These are phyloP conservation scores for Pogonomyrmex barbatus DNA, from an alignment of 1,140 invertebrate species.

Conservation along the genomic window DNA sequence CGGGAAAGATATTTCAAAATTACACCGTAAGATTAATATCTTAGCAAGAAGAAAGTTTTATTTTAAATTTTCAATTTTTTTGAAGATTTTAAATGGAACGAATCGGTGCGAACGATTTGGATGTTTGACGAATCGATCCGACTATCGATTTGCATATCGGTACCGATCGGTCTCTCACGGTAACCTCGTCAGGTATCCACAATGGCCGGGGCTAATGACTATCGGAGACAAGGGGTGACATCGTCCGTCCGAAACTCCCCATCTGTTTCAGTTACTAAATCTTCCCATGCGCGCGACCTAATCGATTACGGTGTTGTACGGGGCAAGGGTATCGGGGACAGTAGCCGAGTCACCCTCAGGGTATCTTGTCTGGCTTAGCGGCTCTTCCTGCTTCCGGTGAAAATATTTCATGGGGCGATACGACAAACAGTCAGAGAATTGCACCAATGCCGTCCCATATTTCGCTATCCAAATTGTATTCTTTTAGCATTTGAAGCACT, in stretches of 20 bases:
- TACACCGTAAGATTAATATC: not conserved
- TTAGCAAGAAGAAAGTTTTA: not conserved
- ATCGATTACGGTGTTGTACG: slow-evolving; percentile 72
- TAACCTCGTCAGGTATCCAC: slow-evolving; percentile 72
- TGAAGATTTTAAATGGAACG: not conserved
- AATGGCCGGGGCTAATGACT: slow-evolving; percentile 77
- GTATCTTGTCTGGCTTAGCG: slow-evolving; percentile 54
- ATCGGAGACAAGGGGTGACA: slow-evolving; percentile 77
- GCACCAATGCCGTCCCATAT: not conserved
- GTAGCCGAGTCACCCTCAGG: slow-evolving; percentile 58
- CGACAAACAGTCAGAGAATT: slow-evolving; percentile 48
- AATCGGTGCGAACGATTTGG: slow-evolving; percentile 25
- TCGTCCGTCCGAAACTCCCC: slow-evolving; percentile 75
- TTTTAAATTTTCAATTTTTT: not conserved
- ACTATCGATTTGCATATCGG: slow-evolving; percentile 62
- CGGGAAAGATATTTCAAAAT: too few species aligned
- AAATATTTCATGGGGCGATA: slow-evolving; percentile 43
- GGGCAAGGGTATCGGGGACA: slow-evolving; percentile 61
- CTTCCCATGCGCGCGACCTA: slow-evolving; percentile 77
- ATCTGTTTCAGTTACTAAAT: slow-evolving; percentile 78
- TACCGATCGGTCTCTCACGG: slow-evolving; percentile 65
- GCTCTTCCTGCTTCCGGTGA: slow-evolving; percentile 67
- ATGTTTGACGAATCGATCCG: slow-evolving; percentile 1
- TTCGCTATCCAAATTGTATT: not conserved
- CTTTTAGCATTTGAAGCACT: not conserved